Evolutionary conservation across 1,140 invertebrate genomes (phyloP), one percentile per base, ranked within the genome.

Genomic region (Sinonovacula constricta): DNA sequence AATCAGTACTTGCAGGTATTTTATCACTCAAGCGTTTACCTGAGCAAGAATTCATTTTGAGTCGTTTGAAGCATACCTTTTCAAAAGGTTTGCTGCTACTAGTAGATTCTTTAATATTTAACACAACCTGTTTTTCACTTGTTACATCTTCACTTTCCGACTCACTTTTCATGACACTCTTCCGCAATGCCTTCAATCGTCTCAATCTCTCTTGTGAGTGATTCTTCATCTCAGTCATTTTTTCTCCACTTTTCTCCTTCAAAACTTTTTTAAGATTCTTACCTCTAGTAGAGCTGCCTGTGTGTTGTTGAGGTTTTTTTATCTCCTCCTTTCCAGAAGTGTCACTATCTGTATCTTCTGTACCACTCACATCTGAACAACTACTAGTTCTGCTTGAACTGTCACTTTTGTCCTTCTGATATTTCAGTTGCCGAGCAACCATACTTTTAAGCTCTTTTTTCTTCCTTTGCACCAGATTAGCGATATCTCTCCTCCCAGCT

Each of bases 321-420:
- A 59, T 69, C 28, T 74, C 31, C 65, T 74, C 80, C 57, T 31
- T 76, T 71, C 85, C 59, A 24, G 60, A 67, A 39, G 54, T 71
- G 31, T 36, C 22, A 60, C 49, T 33, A 30, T 34, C 34, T 56
- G 67, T 66, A 51, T 82, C 67, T 80, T 76, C 57, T 77, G 70
- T 62, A 80, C 75, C 86, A 57, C 90, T 89, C 14, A 89, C 66
- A 60, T 88, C 80, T 14, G 87, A 87, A 71, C 83, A 86, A 45
- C 59, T 51, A 22, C 80, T 63, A 66, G 76, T 81, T 24, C 28
- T 67, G 51, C 30, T 63, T 33, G 33, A 5, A 7, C n/a, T 14
- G 12, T 34, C 24, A 15, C 53, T 63, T n/a, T 14, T 45, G n/a
- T 34, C 10, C 0, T 26, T 26, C 26, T 69, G 39, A n/a, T n/a